Evolutionary conservation across 2,797 vertebrate genomes (phyloP).

Genomic region (Acanthiza pusilla): DNA sequence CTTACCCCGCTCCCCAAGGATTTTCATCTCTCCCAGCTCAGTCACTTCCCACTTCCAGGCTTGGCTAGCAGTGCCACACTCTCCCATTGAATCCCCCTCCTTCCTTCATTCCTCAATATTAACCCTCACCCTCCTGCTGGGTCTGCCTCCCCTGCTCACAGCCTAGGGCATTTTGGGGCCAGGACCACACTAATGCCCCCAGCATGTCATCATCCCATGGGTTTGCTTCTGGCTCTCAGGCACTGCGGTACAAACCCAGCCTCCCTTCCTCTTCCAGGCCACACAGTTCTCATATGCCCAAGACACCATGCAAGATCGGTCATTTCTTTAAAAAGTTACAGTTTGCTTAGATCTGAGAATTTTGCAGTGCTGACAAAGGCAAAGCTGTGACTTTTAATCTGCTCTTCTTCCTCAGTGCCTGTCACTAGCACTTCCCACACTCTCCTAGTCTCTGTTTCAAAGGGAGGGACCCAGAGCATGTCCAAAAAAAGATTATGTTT

Average conservation of each 20-base stretch:
- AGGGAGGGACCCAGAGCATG: neutral
- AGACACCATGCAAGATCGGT: rapidly evolving
- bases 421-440: neutral
- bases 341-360: neutral
- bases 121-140: rapidly evolving
- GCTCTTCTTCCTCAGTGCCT: neutral
- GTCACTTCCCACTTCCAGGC: neutral
- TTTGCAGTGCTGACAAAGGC: neutral
- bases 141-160: neutral
- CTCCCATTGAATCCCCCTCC: neutral
- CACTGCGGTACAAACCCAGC: neutral
- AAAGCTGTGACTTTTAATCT: neutral
- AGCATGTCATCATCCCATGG: rapidly evolving
- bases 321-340: neutral
- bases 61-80: neutral
- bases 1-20: neutral
- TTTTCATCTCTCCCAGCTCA: neutral
- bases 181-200: rapidly evolving
- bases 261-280: neutral
- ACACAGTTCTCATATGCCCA: neutral
- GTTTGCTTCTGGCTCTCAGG: neutral
- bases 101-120: neutral
- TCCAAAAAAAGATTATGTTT: neutral
- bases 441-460: neutral
- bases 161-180: neutral